These are phyloP conservation scores for Diplogasteroides magnus DNA, from an alignment of 1,140 invertebrate species.

Conservation along the genomic window DNA sequence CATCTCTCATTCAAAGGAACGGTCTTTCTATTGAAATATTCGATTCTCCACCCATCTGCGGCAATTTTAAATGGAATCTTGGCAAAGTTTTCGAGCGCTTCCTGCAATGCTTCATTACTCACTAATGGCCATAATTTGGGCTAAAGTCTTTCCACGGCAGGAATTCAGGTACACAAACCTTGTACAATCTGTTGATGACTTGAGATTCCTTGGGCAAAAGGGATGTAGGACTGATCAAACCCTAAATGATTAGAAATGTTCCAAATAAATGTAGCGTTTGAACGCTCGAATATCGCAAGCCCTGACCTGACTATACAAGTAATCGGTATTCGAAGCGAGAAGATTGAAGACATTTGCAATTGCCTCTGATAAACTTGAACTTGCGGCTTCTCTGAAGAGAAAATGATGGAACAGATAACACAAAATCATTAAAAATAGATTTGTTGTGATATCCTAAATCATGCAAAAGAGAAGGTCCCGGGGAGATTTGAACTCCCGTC, in stretches of 20 bases:
- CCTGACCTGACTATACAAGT: slow-evolving; percentile 32
- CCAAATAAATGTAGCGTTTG: too few species aligned
- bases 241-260: too few species aligned
- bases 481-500: slow-evolving; percentile 51
- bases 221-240: slow-evolving; percentile 26
- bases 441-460: too few species aligned
- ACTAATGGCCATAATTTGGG: too few species aligned
- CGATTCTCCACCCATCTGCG: slow-evolving; percentile 35
- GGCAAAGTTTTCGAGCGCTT: slow-evolving; percentile 28
- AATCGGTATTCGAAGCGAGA: slow-evolving; percentile 29
- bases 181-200: slow-evolving; percentile 32
- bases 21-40: slow-evolving; percentile 32
- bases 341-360: slow-evolving; percentile 31
- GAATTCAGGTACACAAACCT: too few species aligned
- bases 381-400: slow-evolving; percentile 33
- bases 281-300: too few species aligned
- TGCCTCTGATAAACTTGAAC: slow-evolving; percentile 21
- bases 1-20: slow-evolving; percentile 28
- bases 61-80: slow-evolving; percentile 32
- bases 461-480: too few species aligned
- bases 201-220: slow-evolving; percentile 28
- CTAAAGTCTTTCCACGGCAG: too few species aligned
- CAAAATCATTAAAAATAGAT: too few species aligned
- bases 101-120: too few species aligned
- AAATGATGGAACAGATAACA: too few species aligned